Conservation (phyloP, 2,113 vertebrate species). For the Plectropomus leopardus region DNA sequence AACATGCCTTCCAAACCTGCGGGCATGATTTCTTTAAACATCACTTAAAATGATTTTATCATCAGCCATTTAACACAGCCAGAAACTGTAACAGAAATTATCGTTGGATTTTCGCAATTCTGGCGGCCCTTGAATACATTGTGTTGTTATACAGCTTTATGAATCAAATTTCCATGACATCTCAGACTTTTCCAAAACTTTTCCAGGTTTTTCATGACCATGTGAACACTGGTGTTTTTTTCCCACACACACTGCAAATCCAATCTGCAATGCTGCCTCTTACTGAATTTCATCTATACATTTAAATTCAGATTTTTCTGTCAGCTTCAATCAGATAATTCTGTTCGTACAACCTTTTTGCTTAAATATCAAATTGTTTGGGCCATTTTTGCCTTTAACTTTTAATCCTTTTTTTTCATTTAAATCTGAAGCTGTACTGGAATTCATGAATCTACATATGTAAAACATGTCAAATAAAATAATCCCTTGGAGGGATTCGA, state of each 20-base stretch:
- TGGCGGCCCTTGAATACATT: too few species aligned
- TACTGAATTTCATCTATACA: conserved; percentile 31
- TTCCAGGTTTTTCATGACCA: too few species aligned
- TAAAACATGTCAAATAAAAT: conserved; percentile 61
- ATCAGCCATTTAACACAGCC: too few species aligned
- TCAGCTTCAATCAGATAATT: conserved; percentile 44
- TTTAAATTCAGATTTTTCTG: conserved; percentile 23
- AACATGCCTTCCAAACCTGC: too few species aligned
- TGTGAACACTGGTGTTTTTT: too few species aligned
- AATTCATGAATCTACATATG: conserved; percentile 63
- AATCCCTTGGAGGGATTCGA: conserved; percentile 22
- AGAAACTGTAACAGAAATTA: too few species aligned
- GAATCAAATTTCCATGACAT: too few species aligned
- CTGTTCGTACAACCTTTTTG: conserved; percentile 17
- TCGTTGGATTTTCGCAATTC: too few species aligned
- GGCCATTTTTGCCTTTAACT: conserved; percentile 26
- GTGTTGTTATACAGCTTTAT: too few species aligned
- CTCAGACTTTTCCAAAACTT: too few species aligned
- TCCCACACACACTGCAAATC: conserved; percentile 75
- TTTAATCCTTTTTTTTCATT: conserved; percentile 43
- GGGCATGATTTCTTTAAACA: too few species aligned
- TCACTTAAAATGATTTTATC: too few species aligned
- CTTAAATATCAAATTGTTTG: conserved; percentile 4
- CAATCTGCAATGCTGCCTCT: conserved; percentile 74
- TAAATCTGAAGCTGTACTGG: conserved; percentile 75